These are phyloP conservation scores for Aricia artaxerxes DNA, from an alignment of 2,888 invertebrate species.

Conservation along the genomic window DNA sequence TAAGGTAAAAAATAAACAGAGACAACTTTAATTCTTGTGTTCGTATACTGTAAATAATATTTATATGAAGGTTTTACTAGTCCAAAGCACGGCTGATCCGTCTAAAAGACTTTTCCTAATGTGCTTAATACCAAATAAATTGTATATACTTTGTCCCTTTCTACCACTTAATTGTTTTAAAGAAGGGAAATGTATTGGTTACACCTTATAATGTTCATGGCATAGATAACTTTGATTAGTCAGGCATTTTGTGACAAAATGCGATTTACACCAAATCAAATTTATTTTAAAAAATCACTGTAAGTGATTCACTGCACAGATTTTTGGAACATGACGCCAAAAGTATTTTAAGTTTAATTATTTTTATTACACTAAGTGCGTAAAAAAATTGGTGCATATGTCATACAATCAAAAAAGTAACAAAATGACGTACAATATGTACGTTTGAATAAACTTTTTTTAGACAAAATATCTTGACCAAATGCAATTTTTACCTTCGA, in stretches of 20 bases:
- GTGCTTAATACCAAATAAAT: slow-evolving; percentile 24
- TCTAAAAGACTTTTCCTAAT: slow-evolving; percentile 27
- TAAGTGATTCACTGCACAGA: neutral
- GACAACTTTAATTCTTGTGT: slow-evolving; percentile 22
- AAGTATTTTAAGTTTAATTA: neutral
- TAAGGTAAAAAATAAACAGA: neutral
- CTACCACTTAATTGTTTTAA: slow-evolving; percentile 18
- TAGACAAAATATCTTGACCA: neutral
- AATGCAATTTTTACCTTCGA: neutral
- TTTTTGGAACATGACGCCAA: neutral
- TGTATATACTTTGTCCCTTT: slow-evolving; percentile 10
- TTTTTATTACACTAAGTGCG: neutral
- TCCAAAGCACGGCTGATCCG: slow-evolving; percentile 43
- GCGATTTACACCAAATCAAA: neutral
- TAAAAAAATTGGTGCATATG: neutral
- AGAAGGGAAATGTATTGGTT: neutral
- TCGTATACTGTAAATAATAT: slow-evolving; percentile 34
- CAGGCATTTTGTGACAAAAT: neutral
- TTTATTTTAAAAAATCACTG: neutral
- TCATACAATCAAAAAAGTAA: neutral
- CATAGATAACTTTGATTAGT: neutral
- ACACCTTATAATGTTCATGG: neutral
- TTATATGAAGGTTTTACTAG: slow-evolving; percentile 44
- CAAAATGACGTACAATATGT: neutral
- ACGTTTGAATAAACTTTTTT: neutral